These are phyloP conservation scores for Sinhomidia bicolor DNA, from an alignment of 2,888 invertebrate species.

Conservation along the genomic window DNA sequence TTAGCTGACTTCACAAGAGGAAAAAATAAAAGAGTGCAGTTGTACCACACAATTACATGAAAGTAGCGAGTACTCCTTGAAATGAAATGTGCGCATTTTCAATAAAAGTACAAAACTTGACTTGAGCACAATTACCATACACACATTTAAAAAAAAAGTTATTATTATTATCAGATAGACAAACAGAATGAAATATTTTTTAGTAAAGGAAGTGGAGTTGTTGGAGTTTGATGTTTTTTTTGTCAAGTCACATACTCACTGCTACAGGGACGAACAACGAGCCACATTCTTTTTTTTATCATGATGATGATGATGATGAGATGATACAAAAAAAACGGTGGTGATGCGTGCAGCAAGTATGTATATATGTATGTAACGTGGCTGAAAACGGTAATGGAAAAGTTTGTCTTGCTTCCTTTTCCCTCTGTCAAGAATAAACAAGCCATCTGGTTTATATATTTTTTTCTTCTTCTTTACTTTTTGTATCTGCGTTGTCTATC, in stretches of 20 bases:
- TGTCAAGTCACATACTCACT: too few species aligned
- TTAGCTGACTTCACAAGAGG: not conserved
- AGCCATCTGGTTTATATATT: not conserved
- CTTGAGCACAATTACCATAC: too few species aligned
- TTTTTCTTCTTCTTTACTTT: not conserved
- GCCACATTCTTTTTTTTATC: not conserved
- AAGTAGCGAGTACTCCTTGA: too few species aligned
- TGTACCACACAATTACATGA: not conserved
- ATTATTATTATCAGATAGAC: too few species aligned
- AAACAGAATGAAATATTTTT: too few species aligned
- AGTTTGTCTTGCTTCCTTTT: not conserved
- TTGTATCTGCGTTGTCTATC: too few species aligned
- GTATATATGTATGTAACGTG: not conserved
- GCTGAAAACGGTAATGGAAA: constrained; percentile 25
- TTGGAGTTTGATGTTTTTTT: too few species aligned
- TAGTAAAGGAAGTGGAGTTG: too few species aligned
- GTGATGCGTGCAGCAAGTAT: not conserved
- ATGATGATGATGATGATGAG: not conserved
- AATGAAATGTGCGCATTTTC: too few species aligned
- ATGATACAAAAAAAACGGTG: too few species aligned
- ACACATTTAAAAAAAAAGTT: too few species aligned
- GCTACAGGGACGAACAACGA: not conserved
- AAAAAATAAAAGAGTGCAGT: not conserved
- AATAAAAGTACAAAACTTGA: too few species aligned
- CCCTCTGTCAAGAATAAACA: not conserved